Evolutionary conservation across 1,140 invertebrate species (phyloP).

Genomic region (Drosophila tani): DNA sequence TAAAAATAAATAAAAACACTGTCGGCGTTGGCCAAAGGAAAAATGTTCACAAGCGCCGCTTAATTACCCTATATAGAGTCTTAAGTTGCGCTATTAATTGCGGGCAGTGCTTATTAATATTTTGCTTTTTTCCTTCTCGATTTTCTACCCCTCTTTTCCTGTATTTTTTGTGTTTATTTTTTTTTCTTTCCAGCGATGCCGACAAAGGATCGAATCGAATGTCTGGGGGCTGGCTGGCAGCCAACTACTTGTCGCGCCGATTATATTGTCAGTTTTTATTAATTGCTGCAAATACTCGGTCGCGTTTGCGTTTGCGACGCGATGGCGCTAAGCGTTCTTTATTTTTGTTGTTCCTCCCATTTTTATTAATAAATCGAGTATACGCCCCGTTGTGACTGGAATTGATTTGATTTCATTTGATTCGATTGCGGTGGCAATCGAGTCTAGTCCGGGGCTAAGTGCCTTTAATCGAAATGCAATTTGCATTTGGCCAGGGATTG

Average conservation of each 20-base stretch:
- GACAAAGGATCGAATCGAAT: constrained; percentile 65
- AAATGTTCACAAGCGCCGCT: constrained; percentile 83
- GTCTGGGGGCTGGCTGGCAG: constrained; percentile 77
- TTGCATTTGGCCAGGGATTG: constrained; percentile 25
- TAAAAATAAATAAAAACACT: constrained; percentile 33
- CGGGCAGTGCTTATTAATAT: constrained; percentile 83
- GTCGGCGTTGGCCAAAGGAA: constrained; percentile 75
- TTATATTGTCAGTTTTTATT: constrained; percentile 84
- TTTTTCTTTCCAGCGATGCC: constrained; percentile 57
- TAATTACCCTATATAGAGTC: constrained; percentile 84
- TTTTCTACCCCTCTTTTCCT: constrained; percentile 1
- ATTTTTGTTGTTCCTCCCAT: constrained; percentile 7
- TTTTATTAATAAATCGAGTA: constrained; percentile 69
- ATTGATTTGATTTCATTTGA: constrained; percentile 72
- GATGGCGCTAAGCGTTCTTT: constrained; percentile 72
- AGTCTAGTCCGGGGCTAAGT: constrained; percentile 4
- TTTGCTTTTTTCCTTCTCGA: constrained; percentile 62
- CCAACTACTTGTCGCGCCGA: constrained; percentile 81
- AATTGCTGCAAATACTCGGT: constrained; percentile 79
- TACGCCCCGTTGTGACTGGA: constrained; percentile 74
- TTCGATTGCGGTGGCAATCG: constrained; percentile 50
- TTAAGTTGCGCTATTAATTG: constrained; percentile 84
- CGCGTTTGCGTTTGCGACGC: constrained; percentile 37
- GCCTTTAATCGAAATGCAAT: constrained; percentile 67
- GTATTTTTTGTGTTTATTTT: constrained; percentile 12